phyloP scores from a whole-genome alignment of 1,140 invertebrate species.

The Paracyclopina nana region DNA sequence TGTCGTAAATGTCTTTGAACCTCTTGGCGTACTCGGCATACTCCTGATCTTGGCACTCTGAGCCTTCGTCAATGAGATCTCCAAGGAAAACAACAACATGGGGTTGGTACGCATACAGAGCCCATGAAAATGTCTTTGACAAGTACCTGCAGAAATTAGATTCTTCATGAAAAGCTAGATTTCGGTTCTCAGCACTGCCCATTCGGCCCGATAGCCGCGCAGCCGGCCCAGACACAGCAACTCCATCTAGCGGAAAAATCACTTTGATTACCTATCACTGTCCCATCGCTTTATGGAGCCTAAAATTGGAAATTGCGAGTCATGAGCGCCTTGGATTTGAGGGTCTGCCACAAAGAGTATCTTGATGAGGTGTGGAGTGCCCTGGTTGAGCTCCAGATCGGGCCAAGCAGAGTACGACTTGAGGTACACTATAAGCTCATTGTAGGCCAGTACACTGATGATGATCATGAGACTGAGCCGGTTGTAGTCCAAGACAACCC shows the following conservation, averaged over 20 bases:
- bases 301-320: constrained; percentile 36
- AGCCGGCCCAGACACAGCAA: neutral
- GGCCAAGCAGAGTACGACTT: neutral
- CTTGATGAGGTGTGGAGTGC: constrained; percentile 21
- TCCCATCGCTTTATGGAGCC: constrained; percentile 44
- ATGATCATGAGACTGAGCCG: neutral
- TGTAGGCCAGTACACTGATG: neutral
- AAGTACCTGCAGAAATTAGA: too few species aligned
- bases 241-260: constrained; percentile 24
- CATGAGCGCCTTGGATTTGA: constrained; percentile 57
- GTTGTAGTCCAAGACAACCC: neutral
- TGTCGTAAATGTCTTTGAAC: constrained; percentile 10
- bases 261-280: constrained; percentile 63
- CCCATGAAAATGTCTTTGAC: constrained; percentile 48
- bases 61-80: constrained; percentile 51
- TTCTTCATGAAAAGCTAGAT: constrained; percentile 38
- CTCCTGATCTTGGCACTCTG: neutral
- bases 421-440: neutral
- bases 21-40: constrained; percentile 1
- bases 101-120: constrained; percentile 48
- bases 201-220: neutral
- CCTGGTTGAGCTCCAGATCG: neutral
- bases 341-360: constrained; percentile 75
- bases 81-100: constrained; percentile 72
- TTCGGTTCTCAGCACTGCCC: constrained; percentile 17